Evolutionary conservation across 2,888 invertebrate species (phyloP).

Genomic region (Sphaeridia pumilis): DNA sequence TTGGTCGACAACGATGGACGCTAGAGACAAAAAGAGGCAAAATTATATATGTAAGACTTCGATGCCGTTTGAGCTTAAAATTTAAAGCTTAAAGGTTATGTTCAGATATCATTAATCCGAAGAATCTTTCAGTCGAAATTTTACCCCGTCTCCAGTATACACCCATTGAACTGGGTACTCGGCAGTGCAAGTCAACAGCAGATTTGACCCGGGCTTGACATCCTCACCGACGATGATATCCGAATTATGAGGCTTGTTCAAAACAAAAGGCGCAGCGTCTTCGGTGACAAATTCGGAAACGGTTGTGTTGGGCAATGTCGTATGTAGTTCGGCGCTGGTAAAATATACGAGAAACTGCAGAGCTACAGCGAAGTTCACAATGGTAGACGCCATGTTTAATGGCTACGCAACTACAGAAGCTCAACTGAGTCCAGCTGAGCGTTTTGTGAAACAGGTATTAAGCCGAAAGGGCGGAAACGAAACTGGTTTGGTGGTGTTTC

Average conservation of each 20-base stretch:
- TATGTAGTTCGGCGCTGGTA: background rate
- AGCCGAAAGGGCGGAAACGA: too few relatives aligned
- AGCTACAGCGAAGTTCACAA: too few relatives aligned
- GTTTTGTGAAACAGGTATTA: too few relatives aligned
- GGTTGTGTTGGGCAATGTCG: conserved; percentile 5
- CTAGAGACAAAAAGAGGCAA: conserved; percentile 11
- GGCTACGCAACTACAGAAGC: too few relatives aligned
- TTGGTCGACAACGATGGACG: conserved; percentile 26
- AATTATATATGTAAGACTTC: background rate
- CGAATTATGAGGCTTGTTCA: conserved; percentile 25
- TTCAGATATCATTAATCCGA: background rate
- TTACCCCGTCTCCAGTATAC: conserved; percentile 25
- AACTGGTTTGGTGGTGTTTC: too few relatives aligned
- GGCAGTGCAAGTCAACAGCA: conserved; percentile 27
- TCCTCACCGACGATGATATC: conserved; percentile 29
- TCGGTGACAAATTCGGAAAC: conserved; percentile 2
- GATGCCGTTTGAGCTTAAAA: too few relatives aligned
- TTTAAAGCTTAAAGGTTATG: too few relatives aligned
- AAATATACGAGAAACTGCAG: background rate
- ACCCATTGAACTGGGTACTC: conserved; percentile 27
- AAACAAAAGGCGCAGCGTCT: background rate
- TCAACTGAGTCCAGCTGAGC: too few relatives aligned
- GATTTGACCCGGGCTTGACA: conserved; percentile 15
- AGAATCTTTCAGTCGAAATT: background rate
- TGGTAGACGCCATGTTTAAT: too few relatives aligned